Evolutionary conservation across 1,140 invertebrate species (phyloP), one percentile per base, ranked within the genome.

Genomic region (Dendrolimus kikuchii): DNA sequence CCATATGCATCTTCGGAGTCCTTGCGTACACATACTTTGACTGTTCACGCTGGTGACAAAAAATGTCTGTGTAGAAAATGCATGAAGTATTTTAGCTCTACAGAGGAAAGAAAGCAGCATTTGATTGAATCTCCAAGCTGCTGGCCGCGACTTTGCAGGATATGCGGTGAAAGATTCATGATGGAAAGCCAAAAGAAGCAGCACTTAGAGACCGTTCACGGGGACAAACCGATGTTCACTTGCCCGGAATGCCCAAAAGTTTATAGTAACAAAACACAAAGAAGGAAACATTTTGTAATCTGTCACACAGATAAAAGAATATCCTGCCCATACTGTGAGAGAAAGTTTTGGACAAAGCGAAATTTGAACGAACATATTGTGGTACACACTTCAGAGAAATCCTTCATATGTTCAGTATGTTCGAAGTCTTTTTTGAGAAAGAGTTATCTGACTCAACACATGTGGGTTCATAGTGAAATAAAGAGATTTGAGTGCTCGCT

Each of bases 401-500:
- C 80, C 41, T 89, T 81, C 60, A 60, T 64, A 49, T 88, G 88
- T 70, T 60, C 62, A 39, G 61, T 70, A 6, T 89, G 89, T 62
- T 68, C 64, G 7, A 65, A 56, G 42, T 6, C 45, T 10, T 60
- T 61, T 52, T 38, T 7, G 6, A 40, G 40, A 9, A 61, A 53
- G 40, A 52, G 6, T 9, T 52, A 54, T 10, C 44, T 63, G 40
- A 7, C 4, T 5, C 58, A 55, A 7, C 81, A 84, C 49, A 66
- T 77, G 66, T 62, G 70, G 44, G 61, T 68, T 36, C 90, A 91
- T 57, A 89, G 87, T 0, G 84, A 88, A 0, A 88, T 90, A 59
- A 79, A 88, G 43, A 89, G 89, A 2, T 91, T 86, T 60, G 69
- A 84, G 38, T 92, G 91, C 66, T 76, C 88, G 60, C 57, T 89